Base-by-base conservation (phyloP, 2,797 vertebrate genomes). In the Spinus olivaceus region DNA sequence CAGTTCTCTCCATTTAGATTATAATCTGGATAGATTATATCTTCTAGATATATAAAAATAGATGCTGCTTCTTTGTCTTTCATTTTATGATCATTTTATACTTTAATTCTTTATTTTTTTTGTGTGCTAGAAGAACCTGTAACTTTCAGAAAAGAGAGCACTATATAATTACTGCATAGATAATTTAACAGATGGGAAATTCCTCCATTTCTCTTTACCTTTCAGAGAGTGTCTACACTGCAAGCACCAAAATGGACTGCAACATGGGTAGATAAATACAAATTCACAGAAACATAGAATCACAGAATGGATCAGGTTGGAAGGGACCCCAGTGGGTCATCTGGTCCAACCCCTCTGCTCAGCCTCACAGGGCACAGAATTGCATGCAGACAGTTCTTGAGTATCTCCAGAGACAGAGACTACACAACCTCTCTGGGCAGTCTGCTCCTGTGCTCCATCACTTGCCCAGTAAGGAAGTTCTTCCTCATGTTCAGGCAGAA, bases 151-250 rank as follows among this genome's bases (percentile, higher is more conserved):
- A 73, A 66, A 46, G 3, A 73, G 8, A 77, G 6, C 37, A 56
- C 56, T 82, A 27, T 57, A 33, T 76, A 35, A 57, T 14, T 60
- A 57, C 30, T 53, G 47, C 15, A 39, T 14, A 57, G 53, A 33
- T 12, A 70, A 73, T 33, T 79, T 53, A 73, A 83, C 19, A 44
- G 3, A 15, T 51, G 12, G 19, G 49, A 53, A 78, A 92, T 44
- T 71, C 8, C 13, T 23, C 19, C 14, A 12, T 50, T 73, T 4
- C 8, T 80, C 23, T 82, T 50, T 70, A 33, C 8, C 28, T 57
- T 44, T 87, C 0, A 0, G 39, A 50, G 15, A 37, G 5, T 23
- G 6, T 24, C 44, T 73, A 19, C 16, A 28, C 7, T 37, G 47
- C 37, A 49, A 50, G 42, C 41, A 78, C 23, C 33, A 37, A 37